Base-by-base conservation (phyloP, 2,113 vertebrate species). In the Ovibos moschatus region DNA sequence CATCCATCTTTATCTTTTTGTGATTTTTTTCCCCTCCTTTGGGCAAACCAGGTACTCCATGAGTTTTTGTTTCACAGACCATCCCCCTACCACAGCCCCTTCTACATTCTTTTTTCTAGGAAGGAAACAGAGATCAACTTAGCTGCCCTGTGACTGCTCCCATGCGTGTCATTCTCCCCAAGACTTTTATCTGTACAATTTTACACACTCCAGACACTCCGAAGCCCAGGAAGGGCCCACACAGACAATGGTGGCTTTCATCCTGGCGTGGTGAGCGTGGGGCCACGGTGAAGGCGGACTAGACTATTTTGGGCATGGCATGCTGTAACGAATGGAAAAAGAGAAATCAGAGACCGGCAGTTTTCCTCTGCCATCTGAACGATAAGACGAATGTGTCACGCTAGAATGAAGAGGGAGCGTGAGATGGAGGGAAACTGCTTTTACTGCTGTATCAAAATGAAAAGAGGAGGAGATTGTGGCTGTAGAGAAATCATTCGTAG, bases 331-430 rank as follows among this genome's bases (percentile, higher is more conserved):
- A 95, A 91, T 76, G 88, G 93, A 89, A 97, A 97, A 92, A 95
- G 64, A 90, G 96, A 97, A 97, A 97, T 94, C 76, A 95, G 96
- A 95, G 91, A 96, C 83, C 67, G 87, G 40, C 76, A 85, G 57
- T 78, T 91, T 93, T 91, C 94, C 87, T 87, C 76, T 94, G 86
- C 82, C 58, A 50, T 95, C 93, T 93, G 85, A 96, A 83, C 7
- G 89, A 76, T 83, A 84, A 84, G 74, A 51, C 12, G 28, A 19
- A 45, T 88, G 82, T 30, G 64, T 89, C 74, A 25, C 8, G 58
- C 43, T 40, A 30, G 74, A 78, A 84, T 7, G 12, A 81, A 62
- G 25, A 87, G 71, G 4, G 33, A 40, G 40, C 27, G 6, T 36
- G 51, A 71, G 47, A 11, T 9, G 7, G 79, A 87, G n/a, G 87